Evolutionary conservation across 2,113 vertebrate genomes (phyloP), one percentile per base, ranked within the genome.

Genomic region (Syrrhaptes paradoxus): DNA sequence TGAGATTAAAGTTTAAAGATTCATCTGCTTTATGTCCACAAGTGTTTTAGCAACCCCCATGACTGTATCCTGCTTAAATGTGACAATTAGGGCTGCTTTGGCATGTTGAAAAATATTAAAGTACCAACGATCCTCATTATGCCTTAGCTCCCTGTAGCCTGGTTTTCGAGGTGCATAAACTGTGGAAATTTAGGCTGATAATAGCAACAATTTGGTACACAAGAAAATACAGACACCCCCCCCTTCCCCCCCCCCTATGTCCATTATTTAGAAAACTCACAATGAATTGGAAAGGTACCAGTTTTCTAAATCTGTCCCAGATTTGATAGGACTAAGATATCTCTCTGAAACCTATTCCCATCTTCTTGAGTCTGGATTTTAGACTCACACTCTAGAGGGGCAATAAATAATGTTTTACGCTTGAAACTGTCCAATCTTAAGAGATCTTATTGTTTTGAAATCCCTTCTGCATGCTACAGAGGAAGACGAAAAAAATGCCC

Each of bases 1-100:
- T 97, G 96, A 96, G 95, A 96, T 95, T 85, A 97, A 97, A 97
- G 72, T 97, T 97, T 97, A 97, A 96, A 95, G 93, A 96, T 97
- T 97, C 97, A 83, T 97, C 96, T 98, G 95, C 85, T 97, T 96
- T 96, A 97, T 32, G 2, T 97, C 97, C 95, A 87, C 90, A 91
- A 92, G 79, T 95, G 87, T 92, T 97, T 96, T 95, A 96, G 81
- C 89, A 96, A 95, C 41, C 80, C 67, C 55, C 94, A 93, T 75
- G 61, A 96, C 82, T 87, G 81, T 82, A 93, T 80, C 91, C 67
- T 79, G 87, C 89, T 95, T 95, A 91, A 97, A 70, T 34, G 68
- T 96, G 94, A 97, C 89, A 91, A 89, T 74, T 95, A 95, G 46
- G 55, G 80, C 79, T 97, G 93, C 90, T 96, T 91, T 97, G 91